Evolutionary conservation across 2,888 invertebrate genomes (phyloP).

Genomic region (Hyles lineata): DNA sequence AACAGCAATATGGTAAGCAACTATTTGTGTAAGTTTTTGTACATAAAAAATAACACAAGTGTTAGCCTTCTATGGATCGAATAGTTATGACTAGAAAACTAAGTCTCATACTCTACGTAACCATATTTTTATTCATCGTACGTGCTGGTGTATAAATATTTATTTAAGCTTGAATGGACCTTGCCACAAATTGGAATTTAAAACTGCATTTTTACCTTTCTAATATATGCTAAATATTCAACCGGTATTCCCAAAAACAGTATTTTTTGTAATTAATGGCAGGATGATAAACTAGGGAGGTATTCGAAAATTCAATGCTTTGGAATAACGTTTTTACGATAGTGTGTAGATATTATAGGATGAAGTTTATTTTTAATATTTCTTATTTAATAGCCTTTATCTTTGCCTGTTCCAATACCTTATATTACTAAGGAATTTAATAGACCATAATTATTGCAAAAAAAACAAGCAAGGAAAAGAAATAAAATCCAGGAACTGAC

Average conservation of each 20-base stretch:
- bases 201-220: slow-evolving; percentile 20
- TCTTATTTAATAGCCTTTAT: no score
- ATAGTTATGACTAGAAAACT: not conserved
- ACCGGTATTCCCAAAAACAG: not conserved
- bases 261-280: not conserved
- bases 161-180: slow-evolving; percentile 15
- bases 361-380: no score
- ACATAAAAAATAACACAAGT: not conserved
- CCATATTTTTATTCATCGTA: slow-evolving; percentile 23
- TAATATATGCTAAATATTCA: slow-evolving; percentile 21
- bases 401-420: no score
- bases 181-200: slow-evolving; percentile 23
- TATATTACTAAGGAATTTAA: no score
- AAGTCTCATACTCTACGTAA: not conserved
- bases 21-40: no score
- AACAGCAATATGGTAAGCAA: no score
- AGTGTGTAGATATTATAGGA: no score
- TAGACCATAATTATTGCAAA: no score
- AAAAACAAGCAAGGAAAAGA: no score
- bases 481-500: no score
- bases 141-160: slow-evolving; percentile 22
- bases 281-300: not conserved
- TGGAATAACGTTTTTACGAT: no score
- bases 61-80: no score
- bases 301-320: not conserved